Evolutionary conservation across 2,113 vertebrate species (phyloP), one percentile per base, ranked within the genome.

Genomic region (Hippocampus comes): DNA sequence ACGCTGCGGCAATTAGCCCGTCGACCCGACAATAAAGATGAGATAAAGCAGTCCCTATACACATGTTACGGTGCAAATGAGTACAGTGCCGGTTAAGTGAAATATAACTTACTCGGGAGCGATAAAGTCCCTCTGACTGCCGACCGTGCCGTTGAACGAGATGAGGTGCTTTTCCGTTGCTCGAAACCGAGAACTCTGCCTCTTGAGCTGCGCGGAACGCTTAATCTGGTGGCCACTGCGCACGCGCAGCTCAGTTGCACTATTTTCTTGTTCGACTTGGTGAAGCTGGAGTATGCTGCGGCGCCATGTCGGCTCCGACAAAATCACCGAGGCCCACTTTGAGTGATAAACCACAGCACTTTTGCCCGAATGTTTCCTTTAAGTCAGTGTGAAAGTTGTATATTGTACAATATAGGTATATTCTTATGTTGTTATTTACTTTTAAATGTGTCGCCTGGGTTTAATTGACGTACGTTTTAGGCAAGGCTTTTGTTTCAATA

Each of bases 91-190:
- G 74, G 63, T 72, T n/a, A 75, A 53, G 59, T 67, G 38, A 23
- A 61, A 12, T 46, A 17, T 14, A 59, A 85, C 89, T 89, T 66
- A 89, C 89, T 67, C 73, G 68, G 15, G 48, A 30, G 53, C 49
- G 72, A 68, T 55, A 12, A 63, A 5, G 71, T 67, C 9, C 34
- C 71, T 71, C 68, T 75, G 59, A 10, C 61, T 14, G 48, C 41
- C 67, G 34, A 38, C 0, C 34, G 84, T 80, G 72, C 74, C 53
- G 82, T 78, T 84, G 72, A 75, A 72, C 74, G 55, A 67, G 66
- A n/a, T 79, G 84, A 78, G 68, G 73, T 57, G 74, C 70, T 80
- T 76, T 70, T 73, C 80, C 56, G 87, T 84, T 85, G 87, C 85
- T 85, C 74, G 64, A 75, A 43, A 56, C 25, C 67, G 27, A 66